Evolutionary conservation across 2,113 vertebrate genomes (phyloP), one percentile per base, ranked within the genome.

Genomic region (Nycticebus coucang): DNA sequence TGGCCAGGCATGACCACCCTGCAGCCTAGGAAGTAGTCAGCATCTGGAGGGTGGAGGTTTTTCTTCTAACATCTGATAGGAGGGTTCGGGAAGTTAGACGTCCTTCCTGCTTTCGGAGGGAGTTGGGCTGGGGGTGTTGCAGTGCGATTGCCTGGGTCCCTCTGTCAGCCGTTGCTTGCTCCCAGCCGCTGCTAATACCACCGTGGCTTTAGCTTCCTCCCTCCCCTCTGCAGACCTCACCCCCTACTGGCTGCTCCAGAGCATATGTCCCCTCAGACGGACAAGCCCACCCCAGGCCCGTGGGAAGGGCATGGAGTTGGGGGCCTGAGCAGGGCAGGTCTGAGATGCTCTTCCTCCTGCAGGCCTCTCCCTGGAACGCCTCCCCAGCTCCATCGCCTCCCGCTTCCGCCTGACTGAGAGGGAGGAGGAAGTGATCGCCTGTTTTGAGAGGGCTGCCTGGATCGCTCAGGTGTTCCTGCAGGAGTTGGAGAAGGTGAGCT

Each of bases 351-450:
- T 50, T 92, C 84, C 17, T 98, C 93, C 97, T 85, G 28, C 98
- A 99, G 99, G 99, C 97, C 98, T 99, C 91, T 99, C 99, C 59
- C 98, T 99, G 98, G 99, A 99, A 93, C 99, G 99, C 88, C 99
- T 99, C 87, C 98, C 98, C n/a, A 98, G 98, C 91, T 99, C 99
- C 1, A 96, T 99, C 0, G 99, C 99, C 91, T 99, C 99, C 35
- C 99, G 98, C 17, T 97, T 99, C 90, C 99, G 99, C 21, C 98
- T 99, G 96, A 99, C 98, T 0, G 99, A 99, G 98, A 98, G 99
- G 89, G 99, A 99, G 95, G 99, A 99, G 97, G 99, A 99, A 81
- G 99, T 99, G 93, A 98, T 99, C 95, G 97, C 98, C 97, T 99
- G 99, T 90, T 99, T 99, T 96, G 99, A 99, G 97, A 99, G 98